These are phyloP conservation scores for Acronicta aceris DNA, from an alignment of 2,888 invertebrate genomes.

Conservation along the genomic window DNA sequence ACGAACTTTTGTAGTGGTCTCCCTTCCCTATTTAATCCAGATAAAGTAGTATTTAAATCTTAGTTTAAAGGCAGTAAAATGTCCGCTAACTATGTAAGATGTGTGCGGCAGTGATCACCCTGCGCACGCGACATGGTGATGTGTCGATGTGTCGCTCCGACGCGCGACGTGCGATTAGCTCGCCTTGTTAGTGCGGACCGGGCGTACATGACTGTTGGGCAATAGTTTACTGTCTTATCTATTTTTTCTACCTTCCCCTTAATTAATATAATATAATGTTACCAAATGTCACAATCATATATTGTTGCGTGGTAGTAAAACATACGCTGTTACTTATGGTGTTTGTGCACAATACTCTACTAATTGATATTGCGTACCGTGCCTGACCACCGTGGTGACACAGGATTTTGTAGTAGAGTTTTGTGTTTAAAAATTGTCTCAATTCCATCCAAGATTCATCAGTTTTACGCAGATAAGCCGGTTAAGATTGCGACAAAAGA, in stretches of 20 bases:
- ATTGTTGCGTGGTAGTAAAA: too few species aligned
- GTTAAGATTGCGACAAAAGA: background rate
- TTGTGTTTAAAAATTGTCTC: too few species aligned
- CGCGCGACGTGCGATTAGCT: conserved; percentile 40
- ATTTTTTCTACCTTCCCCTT: background rate
- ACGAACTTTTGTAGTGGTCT: too few species aligned
- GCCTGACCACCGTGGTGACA: too few species aligned
- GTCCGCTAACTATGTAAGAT: conserved; percentile 20
- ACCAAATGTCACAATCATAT: too few species aligned
- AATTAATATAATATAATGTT: too few species aligned
- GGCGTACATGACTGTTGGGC: conserved; percentile 21
- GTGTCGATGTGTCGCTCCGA: conserved; percentile 23
- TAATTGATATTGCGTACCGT: too few species aligned
- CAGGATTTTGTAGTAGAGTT: too few species aligned
- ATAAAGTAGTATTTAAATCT: conserved; percentile 25
- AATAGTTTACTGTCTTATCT: background rate
- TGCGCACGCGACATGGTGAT: conserved; percentile 17
- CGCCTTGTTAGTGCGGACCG: conserved; percentile 37
- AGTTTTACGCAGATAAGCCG: background rate
- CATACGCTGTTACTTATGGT: too few species aligned
- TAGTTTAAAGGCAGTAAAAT: conserved; percentile 31
- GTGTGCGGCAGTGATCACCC: conserved; percentile 30
- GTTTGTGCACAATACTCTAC: too few species aligned
- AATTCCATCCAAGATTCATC: background rate
- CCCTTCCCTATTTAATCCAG: too few species aligned